A percentile compares a stretch with the other conserved stretches of the same genome.
Conservation (phyloP, 2,888 invertebrate species). For the Hymenopus coronatus region DNA sequence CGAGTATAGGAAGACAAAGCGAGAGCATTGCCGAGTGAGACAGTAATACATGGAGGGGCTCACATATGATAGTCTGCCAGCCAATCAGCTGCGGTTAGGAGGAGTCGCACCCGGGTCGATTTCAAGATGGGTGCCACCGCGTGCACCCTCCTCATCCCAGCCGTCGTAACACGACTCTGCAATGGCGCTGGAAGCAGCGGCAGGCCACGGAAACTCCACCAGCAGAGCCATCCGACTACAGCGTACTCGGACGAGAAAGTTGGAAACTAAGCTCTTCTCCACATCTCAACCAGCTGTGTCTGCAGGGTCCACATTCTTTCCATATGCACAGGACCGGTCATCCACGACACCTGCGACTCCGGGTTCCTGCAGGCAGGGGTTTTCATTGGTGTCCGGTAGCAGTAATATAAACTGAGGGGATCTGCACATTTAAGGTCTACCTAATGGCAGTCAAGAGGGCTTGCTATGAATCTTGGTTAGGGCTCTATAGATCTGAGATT, state of each 20-base stretch:
- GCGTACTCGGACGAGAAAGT: not conserved
- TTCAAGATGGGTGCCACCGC: conserved; percentile 1
- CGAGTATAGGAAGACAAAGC: not conserved
- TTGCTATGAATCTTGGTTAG: too few species aligned
- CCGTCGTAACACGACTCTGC: not conserved
- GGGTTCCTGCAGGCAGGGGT: too few species aligned
- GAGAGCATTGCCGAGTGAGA: not conserved
- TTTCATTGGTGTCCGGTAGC: too few species aligned
- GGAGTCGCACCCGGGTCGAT: not conserved
- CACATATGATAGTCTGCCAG: not conserved
- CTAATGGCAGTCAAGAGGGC: too few species aligned
- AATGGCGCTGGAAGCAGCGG: conserved; percentile 13
- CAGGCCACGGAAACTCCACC: not conserved
- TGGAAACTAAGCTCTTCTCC: not conserved
- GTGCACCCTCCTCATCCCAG: not conserved
- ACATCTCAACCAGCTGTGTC: not conserved
- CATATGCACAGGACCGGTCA: too few species aligned
- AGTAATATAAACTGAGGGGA: too few species aligned
- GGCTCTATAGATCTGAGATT: too few species aligned
- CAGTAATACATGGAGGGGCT: not conserved
- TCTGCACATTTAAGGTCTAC: too few species aligned
- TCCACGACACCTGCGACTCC: too few species aligned
- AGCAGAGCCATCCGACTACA: not conserved
- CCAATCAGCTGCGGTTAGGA: not conserved
- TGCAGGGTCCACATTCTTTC: not conserved